These are phyloP conservation scores for Ophion ventricosus DNA, from an alignment of 2,888 invertebrate species.

Conservation along the genomic window DNA sequence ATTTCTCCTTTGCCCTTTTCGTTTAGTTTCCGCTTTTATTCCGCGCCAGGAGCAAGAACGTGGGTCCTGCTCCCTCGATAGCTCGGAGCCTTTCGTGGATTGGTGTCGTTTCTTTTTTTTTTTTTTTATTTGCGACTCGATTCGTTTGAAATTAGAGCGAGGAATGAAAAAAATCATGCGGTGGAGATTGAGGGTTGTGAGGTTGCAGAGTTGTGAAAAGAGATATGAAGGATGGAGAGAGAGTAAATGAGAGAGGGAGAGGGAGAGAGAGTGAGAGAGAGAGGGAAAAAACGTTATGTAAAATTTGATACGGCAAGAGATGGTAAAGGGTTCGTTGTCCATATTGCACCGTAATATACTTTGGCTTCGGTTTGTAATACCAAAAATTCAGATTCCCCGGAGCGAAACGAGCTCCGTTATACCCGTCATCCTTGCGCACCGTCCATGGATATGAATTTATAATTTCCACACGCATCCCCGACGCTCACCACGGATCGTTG, in stretches of 20 bases:
- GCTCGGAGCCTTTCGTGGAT: constrained; percentile 45
- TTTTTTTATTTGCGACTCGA: constrained; percentile 15
- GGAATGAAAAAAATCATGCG: background rate
- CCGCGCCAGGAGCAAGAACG: constrained; percentile 6
- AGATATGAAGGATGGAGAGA: background rate
- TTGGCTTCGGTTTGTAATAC: constrained; percentile 53
- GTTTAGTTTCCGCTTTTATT: constrained; percentile 43
- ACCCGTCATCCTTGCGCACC: constrained; percentile 28
- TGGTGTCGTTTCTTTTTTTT: constrained; percentile 29
- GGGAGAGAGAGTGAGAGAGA: constrained; percentile 10
- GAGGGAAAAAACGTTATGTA: constrained; percentile 32
- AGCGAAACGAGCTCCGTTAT: constrained; percentile 68
- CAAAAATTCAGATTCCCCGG: constrained; percentile 74
- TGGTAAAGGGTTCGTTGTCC: constrained; percentile 21
- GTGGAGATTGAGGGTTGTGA: background rate
- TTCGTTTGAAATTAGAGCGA: constrained; percentile 42
- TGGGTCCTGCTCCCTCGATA: constrained; percentile 15
- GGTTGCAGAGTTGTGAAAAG: background rate
- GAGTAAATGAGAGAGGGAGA: background rate
- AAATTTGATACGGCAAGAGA: constrained; percentile 43
- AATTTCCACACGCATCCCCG: constrained; percentile 79
- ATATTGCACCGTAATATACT: constrained; percentile 16
- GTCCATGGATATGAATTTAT: constrained; percentile 80
- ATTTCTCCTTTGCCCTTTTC: constrained; percentile 38
- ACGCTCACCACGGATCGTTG: constrained; percentile 62